These are phyloP conservation scores for Formica selysi DNA, from an alignment of 1,140 invertebrate species.

Conservation along the genomic window DNA sequence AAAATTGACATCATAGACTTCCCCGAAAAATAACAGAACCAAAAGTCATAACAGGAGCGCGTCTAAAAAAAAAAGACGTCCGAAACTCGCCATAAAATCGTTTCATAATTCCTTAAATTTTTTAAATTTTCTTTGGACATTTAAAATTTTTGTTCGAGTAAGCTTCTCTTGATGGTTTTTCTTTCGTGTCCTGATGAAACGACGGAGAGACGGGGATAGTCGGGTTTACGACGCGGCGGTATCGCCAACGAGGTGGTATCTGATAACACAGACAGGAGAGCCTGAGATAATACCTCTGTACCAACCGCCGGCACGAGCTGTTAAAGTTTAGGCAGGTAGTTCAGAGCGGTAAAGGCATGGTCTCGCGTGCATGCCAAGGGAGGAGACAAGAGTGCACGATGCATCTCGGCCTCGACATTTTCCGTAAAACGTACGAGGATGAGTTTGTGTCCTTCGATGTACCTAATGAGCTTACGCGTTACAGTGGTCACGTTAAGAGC, in stretches of 20 bases:
- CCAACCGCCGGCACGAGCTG: constrained; percentile 65
- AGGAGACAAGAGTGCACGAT: constrained; percentile 13
- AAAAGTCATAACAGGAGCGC: neutral
- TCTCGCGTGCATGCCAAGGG: constrained; percentile 44
- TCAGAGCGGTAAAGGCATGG: constrained; percentile 34
- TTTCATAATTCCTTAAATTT: neutral
- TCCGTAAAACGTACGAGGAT: neutral
- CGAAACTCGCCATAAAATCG: neutral
- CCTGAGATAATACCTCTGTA: constrained; percentile 71
- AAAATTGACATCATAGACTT: constrained; percentile 26
- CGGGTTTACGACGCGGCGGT: constrained; percentile 35
- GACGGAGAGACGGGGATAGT: neutral
- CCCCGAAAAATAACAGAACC: constrained; percentile 18
- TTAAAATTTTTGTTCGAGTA: constrained; percentile 10
- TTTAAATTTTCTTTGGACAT: neutral
- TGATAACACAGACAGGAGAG: constrained; percentile 72
- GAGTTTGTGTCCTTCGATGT: constrained; percentile 29
- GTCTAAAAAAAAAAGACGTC: neutral
- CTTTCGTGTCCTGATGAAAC: constrained; percentile 4
- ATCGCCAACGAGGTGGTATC: constrained; percentile 62
- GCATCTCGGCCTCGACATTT: constrained; percentile 11
- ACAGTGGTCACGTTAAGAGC: neutral
- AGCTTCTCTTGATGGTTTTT: constrained; percentile 35
- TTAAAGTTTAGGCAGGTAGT: constrained; percentile 66
- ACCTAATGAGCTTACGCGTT: constrained; percentile 3